Evolutionary conservation across 2,797 vertebrate species (phyloP).

Genomic region (Notamacropus eugenii): DNA sequence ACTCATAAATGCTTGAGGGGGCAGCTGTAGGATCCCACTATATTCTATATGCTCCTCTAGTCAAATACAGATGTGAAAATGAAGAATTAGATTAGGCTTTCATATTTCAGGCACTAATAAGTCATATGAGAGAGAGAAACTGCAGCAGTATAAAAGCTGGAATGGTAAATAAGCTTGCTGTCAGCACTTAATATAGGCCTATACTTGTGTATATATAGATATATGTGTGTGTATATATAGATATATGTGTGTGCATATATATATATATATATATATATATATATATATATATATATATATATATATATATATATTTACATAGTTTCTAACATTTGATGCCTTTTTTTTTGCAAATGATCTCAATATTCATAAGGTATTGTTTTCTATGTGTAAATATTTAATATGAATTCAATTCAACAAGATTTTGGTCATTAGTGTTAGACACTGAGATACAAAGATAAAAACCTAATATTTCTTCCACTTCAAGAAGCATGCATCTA

Average conservation of each 20-base stretch:
- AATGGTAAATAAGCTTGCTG: slow-evolving; percentile 25
- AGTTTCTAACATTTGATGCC: not conserved
- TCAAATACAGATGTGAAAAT: slow-evolving; percentile 58
- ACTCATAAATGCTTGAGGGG: slow-evolving; percentile 79
- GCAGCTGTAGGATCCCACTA: slow-evolving; percentile 59
- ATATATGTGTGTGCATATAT: not conserved
- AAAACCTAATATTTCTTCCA: not conserved
- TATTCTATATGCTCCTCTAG: slow-evolving; percentile 39
- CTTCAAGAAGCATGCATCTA: not conserved
- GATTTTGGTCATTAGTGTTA: not conserved
- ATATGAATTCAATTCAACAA: not conserved
- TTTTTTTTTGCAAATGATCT: accelerated
- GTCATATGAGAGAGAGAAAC: slow-evolving; percentile 27
- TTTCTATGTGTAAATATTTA: not conserved
- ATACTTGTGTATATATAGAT: not conserved
- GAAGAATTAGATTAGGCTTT: slow-evolving; percentile 30
- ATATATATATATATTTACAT: not conserved
- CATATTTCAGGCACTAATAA: slow-evolving; percentile 51
- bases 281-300: not conserved
- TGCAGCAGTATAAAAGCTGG: not conserved
- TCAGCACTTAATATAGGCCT: not conserved
- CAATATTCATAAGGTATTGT: not conserved
- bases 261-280: not conserved
- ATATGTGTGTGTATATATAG: not conserved
- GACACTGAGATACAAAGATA: not conserved